These are phyloP conservation scores for Cervus canadensis DNA, from an alignment of 2,113 vertebrate genomes.

Conservation along the genomic window DNA sequence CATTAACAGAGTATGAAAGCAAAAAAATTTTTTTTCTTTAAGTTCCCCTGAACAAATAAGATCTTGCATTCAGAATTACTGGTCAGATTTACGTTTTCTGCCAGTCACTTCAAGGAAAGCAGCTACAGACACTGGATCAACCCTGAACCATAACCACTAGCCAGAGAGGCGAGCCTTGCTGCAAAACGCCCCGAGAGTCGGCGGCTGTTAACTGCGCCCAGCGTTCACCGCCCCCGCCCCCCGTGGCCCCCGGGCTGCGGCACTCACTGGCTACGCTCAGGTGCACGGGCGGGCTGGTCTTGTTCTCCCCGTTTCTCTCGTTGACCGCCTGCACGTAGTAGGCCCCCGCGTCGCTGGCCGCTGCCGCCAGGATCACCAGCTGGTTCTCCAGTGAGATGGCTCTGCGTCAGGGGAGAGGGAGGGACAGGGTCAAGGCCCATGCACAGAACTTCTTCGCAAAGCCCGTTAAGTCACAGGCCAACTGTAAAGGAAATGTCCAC, in stretches of 20 bases:
- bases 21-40: background rate
- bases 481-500: rapidly evolving
- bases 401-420: slow-evolving; percentile 77
- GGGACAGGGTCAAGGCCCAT: background rate
- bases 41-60: background rate
- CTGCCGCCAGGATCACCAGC: slow-evolving; percentile 88
- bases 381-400: slow-evolving; percentile 91
- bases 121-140: background rate
- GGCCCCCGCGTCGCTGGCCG: slow-evolving; percentile 80
- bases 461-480: rapidly evolving
- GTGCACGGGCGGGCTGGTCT: slow-evolving; percentile 85
- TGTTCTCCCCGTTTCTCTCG: slow-evolving; percentile 91
- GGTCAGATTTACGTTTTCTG: background rate
- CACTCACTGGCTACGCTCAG: slow-evolving; percentile 87
- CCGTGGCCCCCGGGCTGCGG: rapidly evolving
- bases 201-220: rapidly evolving
- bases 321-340: slow-evolving; percentile 93
- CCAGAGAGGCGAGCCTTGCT: too few species aligned
- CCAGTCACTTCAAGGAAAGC: background rate
- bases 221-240: background rate
- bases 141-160: background rate
- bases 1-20: background rate
- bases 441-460: background rate
- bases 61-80: background rate
- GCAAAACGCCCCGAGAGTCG: background rate